Base-by-base conservation (phyloP, 2,113 vertebrate genomes). In the Amphiprion ocellaris region DNA sequence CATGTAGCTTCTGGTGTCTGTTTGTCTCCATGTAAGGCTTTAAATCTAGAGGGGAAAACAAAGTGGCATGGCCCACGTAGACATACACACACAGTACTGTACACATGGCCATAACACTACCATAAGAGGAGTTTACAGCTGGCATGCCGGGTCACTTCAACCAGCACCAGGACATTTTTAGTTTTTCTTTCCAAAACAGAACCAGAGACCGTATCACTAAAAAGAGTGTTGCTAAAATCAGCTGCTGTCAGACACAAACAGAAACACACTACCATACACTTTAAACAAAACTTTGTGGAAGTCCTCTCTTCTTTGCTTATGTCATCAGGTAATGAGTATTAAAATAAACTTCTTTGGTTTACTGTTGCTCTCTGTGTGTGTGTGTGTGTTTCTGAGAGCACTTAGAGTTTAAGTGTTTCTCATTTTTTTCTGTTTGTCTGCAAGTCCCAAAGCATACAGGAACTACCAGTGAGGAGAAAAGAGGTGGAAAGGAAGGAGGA, bases 21-120 rank as follows among this genome's bases (percentile, higher is more conserved):
- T 93, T 89, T 91, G 90, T 89, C 82, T 93, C 94, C 93, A 94
- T 95, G 91, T 95, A 94, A 92, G 93, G 94, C 77, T 88, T 92
- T 89, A 92, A 90, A 90, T 83, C 88, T 37, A 66, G 53, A 85
- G 84, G 82, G 85, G 74, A 93, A 93, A 94, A 93, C 89, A 94
- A 93, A 92, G 83, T 92, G 86, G 87, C 92, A 90, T 74, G 67
- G 77, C 74, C 81, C 82, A 79, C 77, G 37, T 73, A 78, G 64
- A 86, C 30, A 17, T 77, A 83, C 84, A 82, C 86, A 85, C 79
- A 85, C 55, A 70, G 37, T 19, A 19, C 72, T 47, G 72, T 84
- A 87, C 77, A 87, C 81, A 89, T 47, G 78, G 61, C 64, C 60
- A 24, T 86, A 84, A 90, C 92, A 90, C 85, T 88, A 91, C 92